A percentile compares a stretch with the other conserved stretches of the same genome.
Evolutionary conservation across 2,113 vertebrate genomes (phyloP).

Genomic region (Tricholaema leucomelas): DNA sequence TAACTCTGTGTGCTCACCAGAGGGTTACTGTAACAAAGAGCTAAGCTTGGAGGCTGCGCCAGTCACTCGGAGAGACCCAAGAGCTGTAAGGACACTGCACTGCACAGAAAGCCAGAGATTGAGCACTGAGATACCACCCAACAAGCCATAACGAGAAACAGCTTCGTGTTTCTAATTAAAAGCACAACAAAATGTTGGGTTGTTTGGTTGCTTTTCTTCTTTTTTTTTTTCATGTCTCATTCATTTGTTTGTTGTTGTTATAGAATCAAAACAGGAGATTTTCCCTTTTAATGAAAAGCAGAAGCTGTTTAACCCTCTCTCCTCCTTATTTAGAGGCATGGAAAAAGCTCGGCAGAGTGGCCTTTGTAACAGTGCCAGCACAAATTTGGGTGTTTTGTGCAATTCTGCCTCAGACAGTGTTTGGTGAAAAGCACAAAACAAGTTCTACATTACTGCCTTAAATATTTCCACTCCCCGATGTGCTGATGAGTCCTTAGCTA

Average conservation of each 20-base stretch:
- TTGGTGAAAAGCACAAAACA: conserved; percentile 52
- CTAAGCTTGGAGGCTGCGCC: neutral
- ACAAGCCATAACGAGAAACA: conserved; percentile 73
- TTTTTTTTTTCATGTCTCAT: conserved; percentile 71
- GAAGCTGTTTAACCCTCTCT: conserved; percentile 66
- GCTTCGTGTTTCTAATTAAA: conserved; percentile 77
- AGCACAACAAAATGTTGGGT: conserved; percentile 67
- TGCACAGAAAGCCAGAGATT: conserved; percentile 4
- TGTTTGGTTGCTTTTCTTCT: neutral
- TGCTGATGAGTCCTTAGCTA: neutral
- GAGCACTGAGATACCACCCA: conserved; percentile 73
- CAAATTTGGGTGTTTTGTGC: conserved; percentile 43
- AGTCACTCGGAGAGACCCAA: neutral
- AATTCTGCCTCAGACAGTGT: conserved; percentile 23
- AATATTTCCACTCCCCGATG: neutral
- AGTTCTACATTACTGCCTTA: conserved; percentile 2
- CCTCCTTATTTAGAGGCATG: conserved; percentile 49
- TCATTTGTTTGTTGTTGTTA: conserved; percentile 81
- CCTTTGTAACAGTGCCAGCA: conserved; percentile 63
- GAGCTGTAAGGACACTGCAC: neutral
- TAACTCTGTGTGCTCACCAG: neutral
- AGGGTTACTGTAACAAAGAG: neutral
- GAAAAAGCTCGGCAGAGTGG: conserved; percentile 58
- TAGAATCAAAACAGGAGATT: conserved; percentile 80
- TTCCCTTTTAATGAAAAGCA: conserved; percentile 80